Conservation (phyloP, 1,140 invertebrate genomes). For the Scaptomyza graminum region DNA sequence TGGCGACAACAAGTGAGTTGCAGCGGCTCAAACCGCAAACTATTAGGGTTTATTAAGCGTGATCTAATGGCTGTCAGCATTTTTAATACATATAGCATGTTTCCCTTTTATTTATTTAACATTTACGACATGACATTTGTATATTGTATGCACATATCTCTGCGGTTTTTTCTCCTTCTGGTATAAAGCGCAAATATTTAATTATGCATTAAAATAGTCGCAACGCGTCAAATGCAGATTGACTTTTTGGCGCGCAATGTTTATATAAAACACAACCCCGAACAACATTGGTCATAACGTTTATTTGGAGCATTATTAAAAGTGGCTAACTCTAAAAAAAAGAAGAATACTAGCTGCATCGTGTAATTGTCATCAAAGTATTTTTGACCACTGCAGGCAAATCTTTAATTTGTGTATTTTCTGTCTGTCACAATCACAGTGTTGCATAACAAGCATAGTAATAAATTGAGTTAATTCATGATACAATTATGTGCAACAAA, state of each 20-base stretch:
- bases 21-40: conserved; percentile 49
- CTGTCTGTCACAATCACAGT: neutral
- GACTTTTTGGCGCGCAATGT: conserved; percentile 19
- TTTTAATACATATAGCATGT: conserved; percentile 16
- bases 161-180: conserved; percentile 53
- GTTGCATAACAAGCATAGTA: neutral
- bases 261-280: conserved; percentile 25
- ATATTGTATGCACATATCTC: conserved; percentile 10
- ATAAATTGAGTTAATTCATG: no score
- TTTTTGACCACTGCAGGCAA: conserved; percentile 4
- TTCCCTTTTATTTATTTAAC: conserved; percentile 2
- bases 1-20: conserved; percentile 35
- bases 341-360: conserved; percentile 1
- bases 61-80: conserved; percentile 63
- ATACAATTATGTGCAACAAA: no score
- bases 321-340: conserved; percentile 29
- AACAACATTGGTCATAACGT: conserved; percentile 47
- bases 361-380: conserved; percentile 17
- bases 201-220: conserved; percentile 52
- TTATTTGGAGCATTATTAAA: conserved; percentile 72
- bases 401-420: neutral
- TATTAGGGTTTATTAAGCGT: conserved; percentile 77
- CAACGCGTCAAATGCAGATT: conserved; percentile 40
- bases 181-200: conserved; percentile 62
- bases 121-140: conserved; percentile 5